These are phyloP conservation scores for Pithys albifrons DNA, from an alignment of 2,113 vertebrate genomes.

Conservation along the genomic window DNA sequence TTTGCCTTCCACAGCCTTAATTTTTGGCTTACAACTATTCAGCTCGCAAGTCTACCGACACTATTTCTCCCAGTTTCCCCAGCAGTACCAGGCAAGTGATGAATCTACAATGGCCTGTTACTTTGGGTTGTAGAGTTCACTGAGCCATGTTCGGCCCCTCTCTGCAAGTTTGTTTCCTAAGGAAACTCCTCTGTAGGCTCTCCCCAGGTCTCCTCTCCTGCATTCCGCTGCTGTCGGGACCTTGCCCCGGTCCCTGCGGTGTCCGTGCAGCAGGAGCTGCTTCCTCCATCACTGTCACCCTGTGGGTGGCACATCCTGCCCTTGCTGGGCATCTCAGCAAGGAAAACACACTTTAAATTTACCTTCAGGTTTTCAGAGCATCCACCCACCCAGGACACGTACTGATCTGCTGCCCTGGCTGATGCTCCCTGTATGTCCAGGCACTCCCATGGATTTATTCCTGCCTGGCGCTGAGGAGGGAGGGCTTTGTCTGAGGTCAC, in stretches of 20 bases:
- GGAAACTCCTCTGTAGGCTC: not conserved
- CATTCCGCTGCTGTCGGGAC: no score
- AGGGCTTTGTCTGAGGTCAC: not conserved
- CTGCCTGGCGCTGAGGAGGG: not conserved
- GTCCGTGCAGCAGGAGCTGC: no score
- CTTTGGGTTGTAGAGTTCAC: not conserved
- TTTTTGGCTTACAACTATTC: not conserved
- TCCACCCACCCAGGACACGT: not conserved
- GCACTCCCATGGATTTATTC: not conserved
- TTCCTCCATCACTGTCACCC: no score
- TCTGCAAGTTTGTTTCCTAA: not conserved
- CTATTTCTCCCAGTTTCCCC: not conserved
- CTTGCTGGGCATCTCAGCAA: not conserved
- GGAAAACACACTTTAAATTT: not conserved
- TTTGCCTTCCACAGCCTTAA: no score
- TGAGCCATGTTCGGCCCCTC: not conserved
- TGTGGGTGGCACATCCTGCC: not conserved
- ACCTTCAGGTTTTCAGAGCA: not conserved
- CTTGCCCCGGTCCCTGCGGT: no score
- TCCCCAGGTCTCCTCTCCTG: no score
- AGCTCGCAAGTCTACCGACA: not conserved
- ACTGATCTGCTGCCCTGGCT: not conserved
- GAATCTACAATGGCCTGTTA: accelerated
- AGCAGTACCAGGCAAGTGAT: not conserved
- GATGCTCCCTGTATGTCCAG: accelerated